Evolutionary conservation across 2,888 invertebrate species (phyloP), one percentile per base, ranked within the genome.

Genomic region (Lasioglossum calceatum): DNA sequence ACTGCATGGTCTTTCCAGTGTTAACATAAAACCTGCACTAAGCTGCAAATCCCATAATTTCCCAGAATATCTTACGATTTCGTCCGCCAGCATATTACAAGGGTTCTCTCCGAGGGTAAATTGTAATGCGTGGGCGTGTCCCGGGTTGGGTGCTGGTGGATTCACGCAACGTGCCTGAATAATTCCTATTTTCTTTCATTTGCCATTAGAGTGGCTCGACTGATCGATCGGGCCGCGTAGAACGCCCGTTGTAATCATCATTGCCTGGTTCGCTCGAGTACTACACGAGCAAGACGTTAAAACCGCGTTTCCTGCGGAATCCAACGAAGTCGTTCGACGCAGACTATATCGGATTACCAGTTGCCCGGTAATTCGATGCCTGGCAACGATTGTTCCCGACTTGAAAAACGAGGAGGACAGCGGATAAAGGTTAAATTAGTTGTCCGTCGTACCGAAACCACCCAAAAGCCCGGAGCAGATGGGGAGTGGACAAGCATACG

Each of bases 151-250:
- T n/a, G 32, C 7, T 19, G 32, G 47, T 7, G 44, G 27, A 36
- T 50, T 73, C 73, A 73, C 73, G 73, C 73, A 73, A 73, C 73
- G 32, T 19, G 39, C 32, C 47, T 73, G 73, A 73, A 73, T 73
- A 73, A 73, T 73, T 73, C 47, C 73, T 73, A 73, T 73, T 73
- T 73, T 73, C 73, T 73, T 27, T 36, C 44, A 73, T 73, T 70
- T 36, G 47, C 73, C 73, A 32, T 47, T 32, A 73, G 73, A 27
- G 47, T 50, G 47, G 47, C 39, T 19, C 39, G 39, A 23, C 19
- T 73, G 47, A 73, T 73, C 32, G 73, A 73, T 73, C 47, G 73
- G 0, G 70, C 39, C 16, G 39, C 70, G 70, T 39, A n/a, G 23
- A 70, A 10, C 70, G 23, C n/a, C 23, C 36, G 36, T 70, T 42